These are phyloP conservation scores for Columba guinea DNA, from an alignment of 2,797 vertebrate species.

Conservation along the genomic window DNA sequence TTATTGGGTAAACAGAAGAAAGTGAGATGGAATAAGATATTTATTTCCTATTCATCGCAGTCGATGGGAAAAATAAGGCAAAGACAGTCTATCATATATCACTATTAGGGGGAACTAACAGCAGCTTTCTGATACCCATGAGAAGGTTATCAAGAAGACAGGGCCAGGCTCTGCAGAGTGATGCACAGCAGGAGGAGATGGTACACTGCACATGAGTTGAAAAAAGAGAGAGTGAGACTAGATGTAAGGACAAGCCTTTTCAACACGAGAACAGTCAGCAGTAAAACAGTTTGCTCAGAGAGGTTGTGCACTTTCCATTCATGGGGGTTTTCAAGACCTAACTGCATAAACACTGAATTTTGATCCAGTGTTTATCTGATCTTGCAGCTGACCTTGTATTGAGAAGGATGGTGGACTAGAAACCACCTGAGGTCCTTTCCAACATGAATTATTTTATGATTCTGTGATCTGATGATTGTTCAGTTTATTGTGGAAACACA, in stretches of 20 bases:
- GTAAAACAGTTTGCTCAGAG: not conserved
- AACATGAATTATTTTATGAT: not conserved
- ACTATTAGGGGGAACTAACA: not conserved
- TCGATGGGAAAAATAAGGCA: not conserved
- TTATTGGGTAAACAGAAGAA: not conserved
- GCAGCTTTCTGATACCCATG: not conserved
- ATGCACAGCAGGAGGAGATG: not conserved
- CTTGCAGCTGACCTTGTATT: not conserved
- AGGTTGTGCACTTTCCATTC: not conserved
- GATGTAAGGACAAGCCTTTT: not conserved
- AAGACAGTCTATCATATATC: not conserved
- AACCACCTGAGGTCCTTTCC: not conserved
- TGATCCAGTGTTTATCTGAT: not conserved
- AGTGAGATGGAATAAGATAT: not conserved
- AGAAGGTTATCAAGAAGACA: not conserved
- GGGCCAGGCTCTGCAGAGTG: not conserved
- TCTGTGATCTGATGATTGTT: not conserved
- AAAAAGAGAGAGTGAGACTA: not conserved
- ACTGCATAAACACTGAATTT: not conserved
- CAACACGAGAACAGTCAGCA: rapidly evolving
- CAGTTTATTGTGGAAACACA: not conserved
- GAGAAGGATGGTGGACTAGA: not conserved
- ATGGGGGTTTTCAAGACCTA: not conserved
- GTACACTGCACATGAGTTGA: rapidly evolving
- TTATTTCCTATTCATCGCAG: not conserved